A percentile compares a stretch with the other conserved stretches of the same genome.
Evolutionary conservation across 2,797 vertebrate species (phyloP).

Genomic region (Sebastes cheni): DNA sequence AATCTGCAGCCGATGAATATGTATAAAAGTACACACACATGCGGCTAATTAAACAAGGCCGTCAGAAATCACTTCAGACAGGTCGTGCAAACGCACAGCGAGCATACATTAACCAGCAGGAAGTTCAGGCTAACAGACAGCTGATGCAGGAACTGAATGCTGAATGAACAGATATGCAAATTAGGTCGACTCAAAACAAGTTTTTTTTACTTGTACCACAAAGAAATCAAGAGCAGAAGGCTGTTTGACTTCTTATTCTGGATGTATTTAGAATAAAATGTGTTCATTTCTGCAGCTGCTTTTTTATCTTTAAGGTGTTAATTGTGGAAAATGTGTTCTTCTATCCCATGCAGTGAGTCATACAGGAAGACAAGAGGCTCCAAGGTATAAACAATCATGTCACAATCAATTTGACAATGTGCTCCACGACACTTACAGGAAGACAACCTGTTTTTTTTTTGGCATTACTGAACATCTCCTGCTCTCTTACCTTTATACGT

Average conservation of each 20-base stretch:
- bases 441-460: background rate
- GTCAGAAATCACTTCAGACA: slow-evolving; percentile 60
- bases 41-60: slow-evolving; percentile 60
- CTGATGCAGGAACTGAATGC: slow-evolving; percentile 30
- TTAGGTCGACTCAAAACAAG: background rate
- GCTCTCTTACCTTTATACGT: background rate
- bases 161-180: background rate
- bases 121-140: slow-evolving; percentile 31
- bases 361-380: too few species aligned
- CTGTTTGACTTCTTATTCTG: background rate
- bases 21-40: slow-evolving; percentile 56
- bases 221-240: background rate
- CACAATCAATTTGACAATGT: background rate
- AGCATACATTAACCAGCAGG: slow-evolving; percentile 51
- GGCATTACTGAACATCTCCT: background rate
- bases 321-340: background rate
- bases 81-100: slow-evolving; percentile 45
- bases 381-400: background rate
- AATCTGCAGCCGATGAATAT: slow-evolving; percentile 62
- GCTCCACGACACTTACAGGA: background rate
- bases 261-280: background rate
- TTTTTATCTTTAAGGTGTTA: background rate
- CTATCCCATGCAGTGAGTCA: too few species aligned
- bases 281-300: background rate
- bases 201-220: background rate